Percentiles rank a stretch among this genome's conserved stretches.
These are phyloP conservation scores for Hyla sarda DNA, from an alignment of 2,113 vertebrate species.

Conservation along the genomic window DNA sequence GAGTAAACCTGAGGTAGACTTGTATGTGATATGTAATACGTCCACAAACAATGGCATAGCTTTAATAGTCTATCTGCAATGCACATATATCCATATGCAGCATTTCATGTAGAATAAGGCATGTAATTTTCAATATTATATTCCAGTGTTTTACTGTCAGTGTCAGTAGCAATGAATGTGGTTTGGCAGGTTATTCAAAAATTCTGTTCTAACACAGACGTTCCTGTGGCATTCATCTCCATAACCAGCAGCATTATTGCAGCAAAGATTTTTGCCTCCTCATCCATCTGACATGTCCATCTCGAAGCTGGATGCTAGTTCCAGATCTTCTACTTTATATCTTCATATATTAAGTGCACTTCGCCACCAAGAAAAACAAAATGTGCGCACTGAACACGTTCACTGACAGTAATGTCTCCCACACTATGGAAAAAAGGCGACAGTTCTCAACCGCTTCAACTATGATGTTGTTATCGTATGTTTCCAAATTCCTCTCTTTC, in stretches of 20 bases:
- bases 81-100: slow-evolving; percentile 33
- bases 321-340: not conserved
- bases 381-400: not conserved
- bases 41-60: slow-evolving; percentile 69
- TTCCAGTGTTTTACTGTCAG: slow-evolving; percentile 53
- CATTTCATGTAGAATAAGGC: slow-evolving; percentile 39
- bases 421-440: slow-evolving; percentile 32
- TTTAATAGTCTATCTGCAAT: slow-evolving; percentile 65
- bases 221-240: slow-evolving; percentile 9
- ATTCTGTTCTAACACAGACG: not conserved
- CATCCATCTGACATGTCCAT: not conserved
- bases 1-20: slow-evolving; percentile 77
- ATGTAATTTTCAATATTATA: not conserved
- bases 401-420: slow-evolving; percentile 34
- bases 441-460: slow-evolving; percentile 45
- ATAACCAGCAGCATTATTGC: not conserved
- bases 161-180: slow-evolving; percentile 35
- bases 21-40: slow-evolving; percentile 66
- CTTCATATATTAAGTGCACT: slow-evolving; percentile 25
- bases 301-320: slow-evolving; percentile 5
- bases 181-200: slow-evolving; percentile 10
- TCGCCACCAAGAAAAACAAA: slow-evolving; percentile 26
- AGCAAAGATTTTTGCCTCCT: not conserved
- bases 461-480: slow-evolving; percentile 66
- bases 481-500: slow-evolving; percentile 63